Evolutionary conservation across 2,113 vertebrate genomes (phyloP).

Genomic region (human (Homo sapiens)): GRCh38 chr11:124858001-124858500

Average conservation of each 20-base stretch:
- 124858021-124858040: no score
- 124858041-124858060: no score
- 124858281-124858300: no score
- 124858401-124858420: not conserved
- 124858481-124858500: not conserved
- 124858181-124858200: not conserved
- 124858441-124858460: not conserved
- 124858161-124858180: not conserved
- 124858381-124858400: not conserved
- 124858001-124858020: no score
- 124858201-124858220: not conserved
- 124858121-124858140: not conserved
- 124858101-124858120: not conserved
- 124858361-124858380: fast-evolving
- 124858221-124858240: not conserved
- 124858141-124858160: not conserved
- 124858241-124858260: not conserved
- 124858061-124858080: no score
- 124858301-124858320: not conserved
- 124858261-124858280: no score
- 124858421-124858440: no score
- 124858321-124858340: no score
- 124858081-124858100: not conserved
- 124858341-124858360: no score
- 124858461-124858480: not conserved